phyloP scores from a whole-genome alignment of 2,888 invertebrate genomes.

The Notodromas monacha region DNA sequence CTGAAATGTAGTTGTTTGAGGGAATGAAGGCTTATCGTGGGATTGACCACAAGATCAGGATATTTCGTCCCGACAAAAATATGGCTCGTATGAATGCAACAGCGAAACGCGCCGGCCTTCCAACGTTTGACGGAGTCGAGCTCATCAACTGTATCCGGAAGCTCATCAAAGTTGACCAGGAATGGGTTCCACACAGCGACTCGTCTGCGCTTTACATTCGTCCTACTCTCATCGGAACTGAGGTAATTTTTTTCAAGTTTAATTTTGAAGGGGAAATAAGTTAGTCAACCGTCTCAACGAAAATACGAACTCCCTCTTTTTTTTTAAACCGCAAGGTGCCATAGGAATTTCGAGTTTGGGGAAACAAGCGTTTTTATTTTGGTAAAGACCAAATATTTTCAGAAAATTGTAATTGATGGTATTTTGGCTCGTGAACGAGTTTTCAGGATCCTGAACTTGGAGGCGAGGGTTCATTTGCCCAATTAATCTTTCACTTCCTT shows the following conservation, averaged over 20 bases:
- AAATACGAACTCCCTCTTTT: no score
- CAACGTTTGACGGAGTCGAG: conserved; percentile 56
- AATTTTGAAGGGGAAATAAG: no score
- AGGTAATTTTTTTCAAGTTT: conserved; percentile 38
- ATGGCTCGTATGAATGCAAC: conserved; percentile 69
- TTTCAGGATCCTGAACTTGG: no score
- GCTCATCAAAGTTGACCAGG: conserved; percentile 62
- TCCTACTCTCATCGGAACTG: conserved; percentile 81
- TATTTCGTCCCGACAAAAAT: conserved; percentile 82
- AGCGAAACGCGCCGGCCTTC: conserved; percentile 49
- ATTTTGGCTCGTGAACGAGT: no score
- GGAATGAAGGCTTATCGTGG: conserved; percentile 92
- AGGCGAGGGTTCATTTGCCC: no score
- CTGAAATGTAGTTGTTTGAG: conserved; percentile 79
- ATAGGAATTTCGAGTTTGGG: no score
- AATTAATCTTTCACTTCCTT: no score
- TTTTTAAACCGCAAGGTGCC: no score
- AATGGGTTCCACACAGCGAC: conserved; percentile 83
- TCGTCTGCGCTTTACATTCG: conserved; percentile 73
- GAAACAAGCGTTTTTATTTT: no score
- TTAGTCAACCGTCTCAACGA: no score
- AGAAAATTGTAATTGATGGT: no score
- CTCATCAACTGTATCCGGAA: conserved; percentile 48
- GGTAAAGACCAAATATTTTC: no score
- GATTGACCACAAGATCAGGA: conserved; percentile 53